Base-by-base conservation (phyloP, 37 sponge, comb jelly and placozoan species). In the Haliclona indistincta region DNA sequence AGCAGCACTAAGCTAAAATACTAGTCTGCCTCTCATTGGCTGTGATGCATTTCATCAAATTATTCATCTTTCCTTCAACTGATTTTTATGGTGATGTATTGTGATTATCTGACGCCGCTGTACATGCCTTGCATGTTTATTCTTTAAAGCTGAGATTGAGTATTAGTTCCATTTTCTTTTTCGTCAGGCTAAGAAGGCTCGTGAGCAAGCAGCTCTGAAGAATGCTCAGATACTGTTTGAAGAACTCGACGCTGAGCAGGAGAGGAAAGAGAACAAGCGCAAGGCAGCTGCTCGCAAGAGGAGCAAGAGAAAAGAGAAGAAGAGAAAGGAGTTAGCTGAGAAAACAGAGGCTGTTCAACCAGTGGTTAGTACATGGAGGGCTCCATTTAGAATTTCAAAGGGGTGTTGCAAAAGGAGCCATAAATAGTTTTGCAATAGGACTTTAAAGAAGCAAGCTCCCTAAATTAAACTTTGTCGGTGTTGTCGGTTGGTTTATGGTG, bases 241-340 rank as follows among this genome's bases (percentile, higher is more conserved):
- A 38, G 91, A 93, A 75, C 67, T 95, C 38, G 96, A 91, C 51
- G 96, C 96, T 15, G 96, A 95, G 86, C 81, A 75, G 41, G 97
- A 86, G 80, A 87, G 89, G 79, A 76, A 81, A 44, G 92, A 91
- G 77, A 96, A 49, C 64, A 92, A 86, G 69, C 77, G 81, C 60
- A 93, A 97, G 58, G 90, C 93, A 15, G 91, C 91, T 0, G 94
- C 88, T 32, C 89, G 87, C 78, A 92, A 84, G 69, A 74, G 94
- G 29, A 71, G 63, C 45, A 92, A 92, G 60, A 71, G 92, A 38
- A 97, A 93, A 78, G 85, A 97, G 81, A 90, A 80, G 83, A 89
- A 87, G 43, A 75, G 77, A 23, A 79, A 84, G 26, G 74, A 92
- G 52, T 67, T 82, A 45, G 86, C 83, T 15, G 83, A 84, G 84